phyloP scores from a whole-genome alignment of 2,113 vertebrate genomes.

The Pseudopodoces humilis region DNA sequence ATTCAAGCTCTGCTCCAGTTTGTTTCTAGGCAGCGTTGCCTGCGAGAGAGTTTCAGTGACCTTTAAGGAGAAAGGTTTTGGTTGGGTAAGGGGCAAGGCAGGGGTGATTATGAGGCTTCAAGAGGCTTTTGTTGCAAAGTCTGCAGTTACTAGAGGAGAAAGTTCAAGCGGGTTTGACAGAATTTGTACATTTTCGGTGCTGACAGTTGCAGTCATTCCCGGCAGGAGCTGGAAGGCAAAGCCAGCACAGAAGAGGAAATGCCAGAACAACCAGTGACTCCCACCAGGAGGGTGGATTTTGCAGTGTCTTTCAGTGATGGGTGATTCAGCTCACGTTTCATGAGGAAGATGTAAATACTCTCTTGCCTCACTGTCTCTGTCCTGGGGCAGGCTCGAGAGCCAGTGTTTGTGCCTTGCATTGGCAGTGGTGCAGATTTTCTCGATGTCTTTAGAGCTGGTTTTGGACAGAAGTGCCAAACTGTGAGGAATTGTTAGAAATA shows the following conservation, averaged over 20 bases:
- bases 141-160: background rate
- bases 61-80: background rate
- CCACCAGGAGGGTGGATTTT: background rate
- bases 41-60: background rate
- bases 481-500: background rate
- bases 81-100: background rate
- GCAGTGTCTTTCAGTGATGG: fast-evolving
- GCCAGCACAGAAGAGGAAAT: background rate
- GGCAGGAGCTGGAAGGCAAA: background rate
- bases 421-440: background rate
- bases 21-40: background rate
- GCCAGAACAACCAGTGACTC: background rate
- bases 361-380: fast-evolving
- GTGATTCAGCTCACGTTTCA: fast-evolving
- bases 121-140: fast-evolving
- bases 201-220: background rate
- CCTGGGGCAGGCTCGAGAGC: background rate
- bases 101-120: background rate
- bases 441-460: background rate
- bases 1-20: fast-evolving
- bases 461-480: background rate
- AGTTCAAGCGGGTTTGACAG: background rate
- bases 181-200: fast-evolving
- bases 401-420: fast-evolving
- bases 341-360: fast-evolving